These are phyloP conservation scores for Reticulitermes speratus DNA, from an alignment of 1,140 invertebrate genomes.

Conservation along the genomic window DNA sequence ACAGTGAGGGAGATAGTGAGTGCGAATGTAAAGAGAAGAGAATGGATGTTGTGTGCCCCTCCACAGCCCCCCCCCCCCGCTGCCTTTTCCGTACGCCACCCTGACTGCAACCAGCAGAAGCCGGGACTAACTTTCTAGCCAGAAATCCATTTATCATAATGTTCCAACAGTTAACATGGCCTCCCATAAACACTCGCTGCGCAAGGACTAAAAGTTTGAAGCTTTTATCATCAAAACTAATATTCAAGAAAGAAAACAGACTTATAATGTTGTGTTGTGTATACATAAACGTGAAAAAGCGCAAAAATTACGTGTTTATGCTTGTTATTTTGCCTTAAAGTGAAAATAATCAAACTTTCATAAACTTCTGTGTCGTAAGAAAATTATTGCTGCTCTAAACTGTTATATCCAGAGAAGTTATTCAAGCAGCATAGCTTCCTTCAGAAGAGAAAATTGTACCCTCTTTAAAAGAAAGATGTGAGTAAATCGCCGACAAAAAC, in stretches of 20 bases:
- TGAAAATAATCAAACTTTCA: background rate
- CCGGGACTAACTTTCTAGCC: background rate
- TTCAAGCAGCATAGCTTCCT: background rate
- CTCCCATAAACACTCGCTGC: background rate
- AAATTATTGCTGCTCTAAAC: background rate
- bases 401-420: background rate
- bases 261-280: background rate
- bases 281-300: background rate
- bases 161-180: background rate
- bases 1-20: background rate
- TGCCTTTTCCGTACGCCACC: background rate
- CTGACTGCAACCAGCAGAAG: background rate
- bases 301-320: background rate
- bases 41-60: background rate
- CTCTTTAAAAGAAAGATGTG: background rate
- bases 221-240: background rate
- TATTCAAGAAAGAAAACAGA: background rate
- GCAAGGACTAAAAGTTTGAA: background rate
- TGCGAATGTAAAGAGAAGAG: too few relatives aligned
- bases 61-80: too few relatives aligned
- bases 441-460: background rate
- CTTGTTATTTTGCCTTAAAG: background rate
- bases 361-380: background rate
- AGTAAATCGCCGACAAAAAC: background rate
- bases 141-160: conserved; percentile 19